Base-by-base conservation (phyloP, 2,888 invertebrate genomes). In the Apodemia hepburni region DNA sequence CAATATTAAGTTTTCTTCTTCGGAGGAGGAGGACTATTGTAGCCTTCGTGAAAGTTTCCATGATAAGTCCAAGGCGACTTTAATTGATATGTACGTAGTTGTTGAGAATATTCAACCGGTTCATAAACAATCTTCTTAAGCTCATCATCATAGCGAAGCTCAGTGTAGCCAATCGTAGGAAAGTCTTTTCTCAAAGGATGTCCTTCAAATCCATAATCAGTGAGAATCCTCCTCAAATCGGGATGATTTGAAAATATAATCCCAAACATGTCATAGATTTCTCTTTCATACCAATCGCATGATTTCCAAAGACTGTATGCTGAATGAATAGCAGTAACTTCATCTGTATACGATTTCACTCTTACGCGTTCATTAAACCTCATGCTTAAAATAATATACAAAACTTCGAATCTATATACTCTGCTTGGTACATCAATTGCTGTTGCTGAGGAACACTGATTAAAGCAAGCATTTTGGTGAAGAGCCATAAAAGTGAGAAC, bases 151-250 rank as follows among this genome's bases (percentile, higher is more conserved):
- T 90, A 91, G 17, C 91, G 80, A 12, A 85, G 78, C 72, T 91
- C 91, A 2, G 76, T 81, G 64, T 90, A 91, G 0, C 91, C 91
- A 1, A 81, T 78, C 8, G 86, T 64, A 0, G 91, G 91, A 64
- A 85, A 91, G 67, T 91, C 91, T 65, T 91, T 91, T 60, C 89
- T 75, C 18, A 91, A 67, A 9, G 92, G 92, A 71, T 92, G 90
- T 0, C 92, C 91, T 49, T 62, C 67, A 61, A 91, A 90, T 0
- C 90, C 91, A 61, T 91, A 91, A 72, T 90, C 90, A 0, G 90
- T 90, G 3, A 90, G 73, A 62, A 90, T 73, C 64, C 90, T 78
- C 29, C 90, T 78, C 68, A 90, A 78, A 71, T 90, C 90, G 0
- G 90, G 90, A 68, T 90, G 89, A 71, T 89, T 82, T 12, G 76